Base-by-base conservation (phyloP, 2,888 invertebrate genomes). In the Gastrophysa polygoni region DNA sequence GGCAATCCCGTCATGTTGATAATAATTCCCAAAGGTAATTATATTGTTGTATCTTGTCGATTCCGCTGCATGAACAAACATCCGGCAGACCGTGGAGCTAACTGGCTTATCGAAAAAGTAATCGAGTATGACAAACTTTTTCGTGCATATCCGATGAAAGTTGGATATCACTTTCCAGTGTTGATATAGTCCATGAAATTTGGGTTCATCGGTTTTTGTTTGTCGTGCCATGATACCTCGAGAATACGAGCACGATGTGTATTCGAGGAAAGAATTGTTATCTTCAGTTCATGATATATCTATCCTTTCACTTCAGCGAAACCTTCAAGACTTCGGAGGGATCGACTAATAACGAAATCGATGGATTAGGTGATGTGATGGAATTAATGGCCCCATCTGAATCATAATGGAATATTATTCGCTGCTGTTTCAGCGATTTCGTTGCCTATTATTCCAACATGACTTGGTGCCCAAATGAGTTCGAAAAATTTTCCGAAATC, bases 131-230 rank as follows among this genome's bases (percentile, higher is more conserved):
- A 16, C 54, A 43, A 54, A 54, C 24, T 54, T 54, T 54, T 54
- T 58, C 62, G 50, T 58, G 57, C 62, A 49, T 58, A 49, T 58
- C 62, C 44, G 58, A 62, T 62, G 62, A 57, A 62, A 62, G 61
- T 61, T 24, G 32, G 44, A 54, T 62, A 54, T 54, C 51, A 29
- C 48, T 55, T 38, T 48, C 44, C 54, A 54, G 29, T 54, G 54
- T 43, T 43, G 43, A 44, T 54, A 24, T 29, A 10, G 14, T 17
- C 20, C 24, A 52, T 38, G 10, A 38, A 34, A 54, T 43, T 44
- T 54, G 24, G 54, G 54, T 54, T 54, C 43, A 54, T 38, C 43
- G 54, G 51, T 51, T 54, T 54, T 43, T 16, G 24, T 54, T 28
- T 24, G 16, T 54, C 34, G 54, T 54, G 2, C 38, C 14, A 3